These are phyloP conservation scores for Wasmannia auropunctata DNA, from an alignment of 1,140 invertebrate genomes.

Conservation along the genomic window DNA sequence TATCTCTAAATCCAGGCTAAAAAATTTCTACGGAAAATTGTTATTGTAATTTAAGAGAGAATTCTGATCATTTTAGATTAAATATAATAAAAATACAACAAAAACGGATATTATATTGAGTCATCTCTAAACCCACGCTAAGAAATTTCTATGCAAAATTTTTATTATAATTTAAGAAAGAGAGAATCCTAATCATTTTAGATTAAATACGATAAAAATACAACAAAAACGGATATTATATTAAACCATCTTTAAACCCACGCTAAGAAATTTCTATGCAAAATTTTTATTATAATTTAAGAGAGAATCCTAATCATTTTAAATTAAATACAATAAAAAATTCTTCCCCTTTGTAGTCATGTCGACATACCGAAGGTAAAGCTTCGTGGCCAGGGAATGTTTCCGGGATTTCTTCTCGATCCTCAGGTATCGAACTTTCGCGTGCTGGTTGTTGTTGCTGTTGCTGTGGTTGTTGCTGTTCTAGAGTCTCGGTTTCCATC, in stretches of 20 bases:
- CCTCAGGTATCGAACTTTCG: constrained; percentile 71
- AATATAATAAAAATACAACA: not conserved
- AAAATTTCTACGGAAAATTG: not conserved
- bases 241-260: not conserved
- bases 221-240: constrained; percentile 24
- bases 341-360: not conserved
- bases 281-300: not conserved
- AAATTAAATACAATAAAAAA: not conserved
- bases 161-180: too few species aligned
- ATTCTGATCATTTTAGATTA: not conserved
- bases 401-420: constrained; percentile 77
- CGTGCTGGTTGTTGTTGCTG: constrained; percentile 69
- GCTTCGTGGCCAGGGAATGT: constrained; percentile 81
- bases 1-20: not conserved
- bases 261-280: not conserved
- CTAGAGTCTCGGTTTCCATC: constrained; percentile 79
- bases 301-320: not conserved
- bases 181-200: not conserved
- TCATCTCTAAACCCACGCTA: not conserved
- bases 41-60: too few species aligned
- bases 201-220: not conserved
- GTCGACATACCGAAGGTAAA: constrained; percentile 82
- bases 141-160: not conserved
- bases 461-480: constrained; percentile 59
- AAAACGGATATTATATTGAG: constrained; percentile 6